phyloP scores from a whole-genome alignment of 2,888 invertebrate species.

The Thecophora atra region DNA sequence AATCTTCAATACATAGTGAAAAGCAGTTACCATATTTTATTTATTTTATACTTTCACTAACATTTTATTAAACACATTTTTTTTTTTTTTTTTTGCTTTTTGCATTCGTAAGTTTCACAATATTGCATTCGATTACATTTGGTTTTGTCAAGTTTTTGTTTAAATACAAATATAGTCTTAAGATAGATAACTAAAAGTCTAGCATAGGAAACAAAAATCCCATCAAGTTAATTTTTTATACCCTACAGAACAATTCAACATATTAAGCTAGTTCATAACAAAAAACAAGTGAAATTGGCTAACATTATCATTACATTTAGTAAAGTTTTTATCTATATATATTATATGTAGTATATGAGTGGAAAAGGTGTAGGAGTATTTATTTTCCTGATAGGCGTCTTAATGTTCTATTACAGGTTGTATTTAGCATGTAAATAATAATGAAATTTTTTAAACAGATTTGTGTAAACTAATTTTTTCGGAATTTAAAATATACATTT shows the following conservation, averaged over 20 bases:
- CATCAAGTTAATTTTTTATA: neutral
- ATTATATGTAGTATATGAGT: too few species aligned
- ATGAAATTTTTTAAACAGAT: too few species aligned
- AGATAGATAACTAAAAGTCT: neutral
- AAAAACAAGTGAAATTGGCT: slow-evolving; percentile 27
- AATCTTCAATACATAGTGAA: too few species aligned
- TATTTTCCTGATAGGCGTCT: too few species aligned
- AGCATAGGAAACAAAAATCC: neutral
- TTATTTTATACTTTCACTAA: slow-evolving; percentile 3
- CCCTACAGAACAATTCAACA: slow-evolving; percentile 14
- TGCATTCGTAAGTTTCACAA: slow-evolving; percentile 17
- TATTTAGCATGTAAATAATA: too few species aligned
- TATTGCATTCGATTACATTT: slow-evolving; percentile 18
- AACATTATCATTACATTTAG: neutral
- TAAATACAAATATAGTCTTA: slow-evolving; percentile 9
- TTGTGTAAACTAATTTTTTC: too few species aligned
- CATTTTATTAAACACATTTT: slow-evolving; percentile 38
- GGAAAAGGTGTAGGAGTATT: too few species aligned
- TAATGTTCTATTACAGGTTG: too few species aligned
- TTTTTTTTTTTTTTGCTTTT: slow-evolving; percentile 24
- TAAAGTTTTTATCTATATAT: too few species aligned
- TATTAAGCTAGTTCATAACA: slow-evolving; percentile 16
- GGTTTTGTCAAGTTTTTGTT: neutral
- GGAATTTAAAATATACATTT: too few species aligned
- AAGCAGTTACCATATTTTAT: too few species aligned